Evolutionary conservation across 1,140 invertebrate genomes (phyloP).

Genomic region (Pseudomyrmex sp.): DNA sequence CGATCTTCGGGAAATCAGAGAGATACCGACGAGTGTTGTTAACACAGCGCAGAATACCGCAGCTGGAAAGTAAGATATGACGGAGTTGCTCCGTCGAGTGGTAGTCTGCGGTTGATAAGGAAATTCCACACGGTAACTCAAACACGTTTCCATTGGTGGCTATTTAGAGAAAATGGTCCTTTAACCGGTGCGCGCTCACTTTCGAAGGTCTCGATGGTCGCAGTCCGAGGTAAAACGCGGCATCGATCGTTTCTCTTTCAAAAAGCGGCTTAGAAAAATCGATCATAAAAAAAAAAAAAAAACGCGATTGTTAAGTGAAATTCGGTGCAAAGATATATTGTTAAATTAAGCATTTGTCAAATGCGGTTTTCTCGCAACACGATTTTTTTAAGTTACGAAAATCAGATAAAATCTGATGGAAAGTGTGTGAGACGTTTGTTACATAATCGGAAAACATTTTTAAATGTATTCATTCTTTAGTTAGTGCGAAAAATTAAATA

Average conservation of each 20-base stretch:
- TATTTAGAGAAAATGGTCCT: slow-evolving; percentile 78
- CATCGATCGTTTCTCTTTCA: not conserved
- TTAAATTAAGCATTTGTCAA: too few species aligned
- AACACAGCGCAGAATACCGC: slow-evolving; percentile 17
- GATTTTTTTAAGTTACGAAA: too few species aligned
- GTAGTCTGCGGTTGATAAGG: slow-evolving; percentile 74
- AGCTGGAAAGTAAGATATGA: slow-evolving; percentile 25
- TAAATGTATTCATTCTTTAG: too few species aligned
- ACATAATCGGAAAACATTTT: too few species aligned
- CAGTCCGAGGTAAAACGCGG: slow-evolving; percentile 48
- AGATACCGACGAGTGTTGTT: slow-evolving; percentile 22
- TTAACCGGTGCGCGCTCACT: slow-evolving; percentile 55
- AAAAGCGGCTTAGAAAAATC: not conserved
- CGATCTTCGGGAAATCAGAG: not conserved
- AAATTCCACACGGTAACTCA: slow-evolving; percentile 75
- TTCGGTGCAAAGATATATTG: too few species aligned
- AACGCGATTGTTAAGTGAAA: too few species aligned
- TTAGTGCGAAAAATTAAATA: not conserved
- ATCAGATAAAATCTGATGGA: too few species aligned
- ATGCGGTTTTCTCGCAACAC: too few species aligned
- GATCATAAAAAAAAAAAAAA: not conserved
- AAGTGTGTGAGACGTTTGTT: too few species aligned
- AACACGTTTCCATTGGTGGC: slow-evolving; percentile 74
- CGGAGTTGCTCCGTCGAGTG: slow-evolving; percentile 75
- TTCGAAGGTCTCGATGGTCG: slow-evolving; percentile 37